These are phyloP conservation scores for Turnix velox DNA, from an alignment of 2,113 vertebrate genomes.

Conservation along the genomic window DNA sequence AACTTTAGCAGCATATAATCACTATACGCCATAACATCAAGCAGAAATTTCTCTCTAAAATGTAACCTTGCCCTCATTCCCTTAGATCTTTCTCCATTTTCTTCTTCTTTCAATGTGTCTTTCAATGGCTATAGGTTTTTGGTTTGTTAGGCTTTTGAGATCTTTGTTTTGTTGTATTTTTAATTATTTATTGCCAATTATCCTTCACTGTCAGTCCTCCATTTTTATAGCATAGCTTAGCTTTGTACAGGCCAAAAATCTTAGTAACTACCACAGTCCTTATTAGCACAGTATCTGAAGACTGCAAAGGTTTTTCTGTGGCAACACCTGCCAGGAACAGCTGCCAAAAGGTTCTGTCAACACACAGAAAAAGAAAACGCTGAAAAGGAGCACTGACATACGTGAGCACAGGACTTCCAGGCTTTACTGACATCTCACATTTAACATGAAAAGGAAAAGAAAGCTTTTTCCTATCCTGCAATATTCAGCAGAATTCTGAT, in stretches of 20 bases:
- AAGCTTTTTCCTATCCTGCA: neutral
- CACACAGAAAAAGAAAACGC: neutral
- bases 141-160: neutral
- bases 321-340: neutral
- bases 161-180: neutral
- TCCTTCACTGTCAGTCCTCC: neutral
- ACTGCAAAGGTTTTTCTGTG: neutral
- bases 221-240: neutral
- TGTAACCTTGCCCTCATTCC: neutral
- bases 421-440: neutral
- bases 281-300: neutral
- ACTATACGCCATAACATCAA: neutral
- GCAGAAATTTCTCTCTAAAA: neutral
- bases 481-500: neutral
- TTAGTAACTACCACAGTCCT: neutral
- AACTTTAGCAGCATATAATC: neutral
- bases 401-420: neutral
- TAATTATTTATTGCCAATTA: neutral
- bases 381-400: neutral
- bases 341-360: neutral
- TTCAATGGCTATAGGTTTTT: rapidly evolving
- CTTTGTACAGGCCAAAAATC: neutral
- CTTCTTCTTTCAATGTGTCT: neutral
- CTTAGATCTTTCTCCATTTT: neutral
- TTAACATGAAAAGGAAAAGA: neutral